Base-by-base conservation (phyloP, 1,140 invertebrate species). In the Drosophila auraria region DNA sequence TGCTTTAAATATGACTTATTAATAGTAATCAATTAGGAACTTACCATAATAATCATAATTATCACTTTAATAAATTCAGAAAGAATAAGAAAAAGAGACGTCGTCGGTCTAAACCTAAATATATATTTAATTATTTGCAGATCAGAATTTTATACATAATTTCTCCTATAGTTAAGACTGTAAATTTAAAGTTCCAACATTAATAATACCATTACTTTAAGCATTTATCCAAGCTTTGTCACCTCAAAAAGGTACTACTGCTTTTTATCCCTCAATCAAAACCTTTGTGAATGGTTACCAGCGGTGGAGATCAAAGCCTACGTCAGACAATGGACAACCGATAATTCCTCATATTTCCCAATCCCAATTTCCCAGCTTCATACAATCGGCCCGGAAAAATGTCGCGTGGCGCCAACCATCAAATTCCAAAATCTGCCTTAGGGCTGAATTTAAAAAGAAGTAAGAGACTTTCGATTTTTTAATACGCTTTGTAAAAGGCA, bases 371-470 rank as follows among this genome's bases (percentile, higher is more conserved):
- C 36, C 23, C 36, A 56, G 38, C 44, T 30, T 23, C 33, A 45
- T 57, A 69, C 71, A 82, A 77, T 87, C 69, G 68, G 71, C 73
- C 83, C 78, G 86, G 75, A 89, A 89, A 90, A 84, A 84, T 89
- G 84, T 90, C 84, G 78, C 84, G 84, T 89, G 84, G 86, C 84
- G 75, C 23, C 60, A 68, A 63, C 70, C 70, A 82, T 73, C 36
- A 17, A 30, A 56, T 25, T 47, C 38, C 54, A 79, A 87, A 78
- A 84, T 79, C 49, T 71, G 63, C 81, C 70, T 65, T 40, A 36
- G 42, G 44, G 62, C 74, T 30, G 49, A 20, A n/a, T 42, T 59
- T 17, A 53, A 15, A 44, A 50, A 47, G 50, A n/a, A 51, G 42
- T 44, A 53, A 17, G 11, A 61, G 49, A 65, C 68, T 73, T 8